These are phyloP conservation scores for Syngnathus rostellatus DNA, from an alignment of 2,797 vertebrate genomes.

Conservation along the genomic window DNA sequence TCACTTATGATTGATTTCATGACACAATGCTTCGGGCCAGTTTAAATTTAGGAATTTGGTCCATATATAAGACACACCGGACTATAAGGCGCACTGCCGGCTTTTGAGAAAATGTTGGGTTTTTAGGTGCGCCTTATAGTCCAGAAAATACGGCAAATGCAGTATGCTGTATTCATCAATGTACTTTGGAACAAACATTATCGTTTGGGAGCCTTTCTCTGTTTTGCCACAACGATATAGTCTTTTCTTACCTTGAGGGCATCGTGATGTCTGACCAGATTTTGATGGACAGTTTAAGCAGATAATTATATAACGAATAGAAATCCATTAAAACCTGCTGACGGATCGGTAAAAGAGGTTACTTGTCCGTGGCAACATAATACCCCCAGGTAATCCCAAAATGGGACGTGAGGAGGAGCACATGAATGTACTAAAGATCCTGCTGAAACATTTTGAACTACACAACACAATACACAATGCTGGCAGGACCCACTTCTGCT, in stretches of 20 bases:
- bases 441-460: constrained; percentile 16
- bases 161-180: no score
- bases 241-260: constrained; percentile 28
- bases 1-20: no score
- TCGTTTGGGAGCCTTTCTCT: constrained; percentile 7
- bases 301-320: constrained; percentile 41
- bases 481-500: not conserved
- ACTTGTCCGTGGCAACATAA: constrained; percentile 34
- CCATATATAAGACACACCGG: no score
- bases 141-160: not conserved
- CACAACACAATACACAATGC: constrained; percentile 11
- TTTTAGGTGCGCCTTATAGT: no score
- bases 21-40: no score
- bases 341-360: constrained; percentile 43
- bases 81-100: no score
- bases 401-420: constrained; percentile 42
- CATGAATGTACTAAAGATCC: constrained; percentile 34
- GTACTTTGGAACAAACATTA: not conserved
- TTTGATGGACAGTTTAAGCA: constrained; percentile 37
- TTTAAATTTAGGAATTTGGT: no score
- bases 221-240: constrained; percentile 14
- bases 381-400: constrained; percentile 42
- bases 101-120: no score
- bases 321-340: constrained; percentile 41
- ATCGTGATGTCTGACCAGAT: constrained; percentile 22